Percentiles rank a stretch among this genome's conserved stretches.
These are phyloP conservation scores for Thunnus thynnus DNA, from an alignment of 2,113 vertebrate species.

Conservation along the genomic window DNA sequence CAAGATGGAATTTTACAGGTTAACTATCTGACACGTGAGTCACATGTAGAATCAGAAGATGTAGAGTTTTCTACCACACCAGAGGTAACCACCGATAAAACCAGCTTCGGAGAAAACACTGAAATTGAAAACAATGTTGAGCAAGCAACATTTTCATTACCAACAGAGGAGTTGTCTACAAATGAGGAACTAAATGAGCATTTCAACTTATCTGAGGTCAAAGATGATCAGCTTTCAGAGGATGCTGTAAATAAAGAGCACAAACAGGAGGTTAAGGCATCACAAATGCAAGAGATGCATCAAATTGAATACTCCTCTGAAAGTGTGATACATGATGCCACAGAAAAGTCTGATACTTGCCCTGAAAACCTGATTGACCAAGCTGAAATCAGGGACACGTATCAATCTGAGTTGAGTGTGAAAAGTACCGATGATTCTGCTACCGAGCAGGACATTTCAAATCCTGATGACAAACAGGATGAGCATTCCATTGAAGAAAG, in stretches of 20 bases:
- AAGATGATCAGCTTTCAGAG: background rate
- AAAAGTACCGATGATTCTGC: background rate
- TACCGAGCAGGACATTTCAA: background rate
- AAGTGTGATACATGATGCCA: background rate
- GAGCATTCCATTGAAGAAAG: background rate
- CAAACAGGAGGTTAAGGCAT: background rate
- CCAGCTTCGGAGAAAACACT: background rate
- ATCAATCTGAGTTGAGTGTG: background rate
- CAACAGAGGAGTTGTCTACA: background rate
- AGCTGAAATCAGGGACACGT: background rate
- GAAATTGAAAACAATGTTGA: slow-evolving; percentile 5
- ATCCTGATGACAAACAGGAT: background rate
- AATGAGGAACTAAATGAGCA: slow-evolving; percentile 8
- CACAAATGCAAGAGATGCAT: background rate
- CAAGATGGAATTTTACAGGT: background rate
- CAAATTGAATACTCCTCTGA: background rate
- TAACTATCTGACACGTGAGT: background rate
- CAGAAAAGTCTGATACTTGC: background rate
- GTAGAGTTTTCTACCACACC: background rate
- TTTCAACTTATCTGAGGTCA: background rate
- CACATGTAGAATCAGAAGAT: background rate
- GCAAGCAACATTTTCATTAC: background rate
- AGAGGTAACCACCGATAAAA: slow-evolving; percentile 16
- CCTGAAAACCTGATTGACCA: background rate
- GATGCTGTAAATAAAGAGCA: background rate